Evolutionary conservation across 53 echinoderm and acorn worm species (phyloP), one percentile per base, ranked within the genome.

Genomic region (Paracentrotus lividus): DNA sequence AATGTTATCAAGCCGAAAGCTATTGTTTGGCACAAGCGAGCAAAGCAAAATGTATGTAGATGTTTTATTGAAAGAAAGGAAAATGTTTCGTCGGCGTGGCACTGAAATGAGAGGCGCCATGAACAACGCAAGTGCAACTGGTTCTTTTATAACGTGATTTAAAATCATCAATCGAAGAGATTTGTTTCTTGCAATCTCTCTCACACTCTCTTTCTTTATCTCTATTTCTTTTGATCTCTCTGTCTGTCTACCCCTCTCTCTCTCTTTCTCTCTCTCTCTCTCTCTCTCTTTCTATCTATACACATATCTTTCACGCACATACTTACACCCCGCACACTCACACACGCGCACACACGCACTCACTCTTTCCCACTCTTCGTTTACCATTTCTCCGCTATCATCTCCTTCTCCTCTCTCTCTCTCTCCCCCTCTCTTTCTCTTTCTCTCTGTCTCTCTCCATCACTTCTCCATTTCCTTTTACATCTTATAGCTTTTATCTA

Each of bases 21-120:
- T 27, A 90, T 69, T 90, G 90, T 68, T 27, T 16, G 72, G n/a
- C 51, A 52, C 66, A 90, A 38, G 64, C 42, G 44, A 89, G 47
- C 67, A 15, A 69, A 90, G 67, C 40, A 58, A 47, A 90, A 90
- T 90, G 75, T 69, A 72, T 72, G 53, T 90, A 32, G 90, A 69
- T 72, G 90, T 53, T 68, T 72, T 20, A 90, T 90, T 90, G 90
- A 90, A 72, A 72, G 72, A 26, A 34, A 31, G 56, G 67, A 90
- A 15, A 66, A 56, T 90, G 53, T 66, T 72, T 72, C 29, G 20
- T 72, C 67, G 68, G 45, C 47, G 68, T 56, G 72, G 90, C 90
- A 44, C 72, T 90, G 90, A 54, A 49, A 47, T 72, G 27, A 61
- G 23, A 61, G 64, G 81, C 81, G 43, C 27, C 89, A 24, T 1